Conservation (phyloP, 1,140 invertebrate species). For the Bombus breviceps region DNA sequence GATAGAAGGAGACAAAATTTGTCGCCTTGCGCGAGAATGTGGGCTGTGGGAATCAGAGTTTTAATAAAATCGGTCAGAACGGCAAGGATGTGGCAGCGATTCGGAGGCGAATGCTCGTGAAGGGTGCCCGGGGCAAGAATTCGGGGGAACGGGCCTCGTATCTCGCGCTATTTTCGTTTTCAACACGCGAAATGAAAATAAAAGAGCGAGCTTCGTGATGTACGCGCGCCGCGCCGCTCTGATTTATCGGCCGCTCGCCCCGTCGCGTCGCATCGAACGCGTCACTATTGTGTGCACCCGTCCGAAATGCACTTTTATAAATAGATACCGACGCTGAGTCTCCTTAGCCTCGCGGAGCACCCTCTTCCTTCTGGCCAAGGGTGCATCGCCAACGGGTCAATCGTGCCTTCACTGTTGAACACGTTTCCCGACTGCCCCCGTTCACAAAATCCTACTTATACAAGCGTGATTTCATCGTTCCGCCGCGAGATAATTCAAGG, state of each 20-base stretch:
- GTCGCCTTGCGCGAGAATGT: too few relatives aligned
- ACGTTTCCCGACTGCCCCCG: not conserved
- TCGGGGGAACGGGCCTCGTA: conserved; percentile 38
- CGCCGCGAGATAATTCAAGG: not conserved
- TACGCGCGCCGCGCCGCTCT: conserved; percentile 55
- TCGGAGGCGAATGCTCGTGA: conserved; percentile 17
- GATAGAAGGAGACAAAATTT: too few relatives aligned
- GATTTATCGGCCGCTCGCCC: conserved; percentile 67
- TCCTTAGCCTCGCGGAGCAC: not conserved
- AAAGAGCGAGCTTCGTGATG: conserved; percentile 49
- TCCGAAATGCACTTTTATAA: conserved; percentile 65
- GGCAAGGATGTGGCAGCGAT: not conserved
- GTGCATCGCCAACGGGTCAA: not conserved
- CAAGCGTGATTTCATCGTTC: not conserved
- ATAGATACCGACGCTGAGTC: conserved; percentile 54
- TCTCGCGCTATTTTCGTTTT: conserved; percentile 69
- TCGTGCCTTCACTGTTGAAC: not conserved
- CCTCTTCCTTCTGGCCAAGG: not conserved
- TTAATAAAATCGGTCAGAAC: conserved; percentile 49
- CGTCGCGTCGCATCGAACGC: conserved; percentile 63
- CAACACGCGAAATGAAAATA: conserved; percentile 65
- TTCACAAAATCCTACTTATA: too few relatives aligned
- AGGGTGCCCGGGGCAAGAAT: conserved; percentile 51
- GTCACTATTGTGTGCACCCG: conserved; percentile 68
- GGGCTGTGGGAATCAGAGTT: not conserved